These are phyloP conservation scores for Nettapus auritus DNA, from an alignment of 2,113 vertebrate species.

Conservation along the genomic window DNA sequence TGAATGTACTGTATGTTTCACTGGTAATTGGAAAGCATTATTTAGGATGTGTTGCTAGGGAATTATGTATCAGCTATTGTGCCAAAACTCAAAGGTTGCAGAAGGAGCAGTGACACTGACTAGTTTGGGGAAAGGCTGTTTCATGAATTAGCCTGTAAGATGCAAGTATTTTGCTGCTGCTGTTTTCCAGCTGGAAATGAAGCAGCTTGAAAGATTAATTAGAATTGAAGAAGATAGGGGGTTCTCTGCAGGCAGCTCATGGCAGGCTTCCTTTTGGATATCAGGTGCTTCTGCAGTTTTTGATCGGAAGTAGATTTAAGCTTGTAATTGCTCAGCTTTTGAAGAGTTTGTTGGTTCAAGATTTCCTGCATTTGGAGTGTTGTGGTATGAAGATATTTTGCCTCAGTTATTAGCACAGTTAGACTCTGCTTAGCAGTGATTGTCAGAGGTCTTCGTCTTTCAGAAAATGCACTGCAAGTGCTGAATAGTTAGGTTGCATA, in stretches of 20 bases:
- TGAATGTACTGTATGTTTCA: background rate
- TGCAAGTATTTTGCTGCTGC: background rate
- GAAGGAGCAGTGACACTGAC: background rate
- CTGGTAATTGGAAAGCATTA: background rate
- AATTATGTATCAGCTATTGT: background rate
- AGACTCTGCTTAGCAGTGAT: background rate
- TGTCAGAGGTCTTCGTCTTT: constrained; percentile 2
- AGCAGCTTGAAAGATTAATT: constrained; percentile 26
- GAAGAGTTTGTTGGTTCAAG: background rate
- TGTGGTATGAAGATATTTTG: background rate
- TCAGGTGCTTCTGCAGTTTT: background rate
- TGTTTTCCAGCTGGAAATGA: background rate
- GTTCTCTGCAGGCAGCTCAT: background rate
- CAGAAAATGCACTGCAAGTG: background rate
- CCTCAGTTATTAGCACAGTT: background rate
- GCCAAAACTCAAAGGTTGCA: background rate
- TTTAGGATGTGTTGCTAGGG: background rate
- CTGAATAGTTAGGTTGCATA: background rate
- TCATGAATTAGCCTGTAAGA: background rate
- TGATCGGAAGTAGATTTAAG: background rate
- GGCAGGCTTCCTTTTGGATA: background rate
- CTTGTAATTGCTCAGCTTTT: background rate
- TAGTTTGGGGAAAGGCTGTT: background rate
- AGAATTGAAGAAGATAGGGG: background rate
- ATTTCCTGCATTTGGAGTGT: background rate